These are phyloP conservation scores for Epinotia demarniana DNA, from an alignment of 2,888 invertebrate genomes.

Conservation along the genomic window DNA sequence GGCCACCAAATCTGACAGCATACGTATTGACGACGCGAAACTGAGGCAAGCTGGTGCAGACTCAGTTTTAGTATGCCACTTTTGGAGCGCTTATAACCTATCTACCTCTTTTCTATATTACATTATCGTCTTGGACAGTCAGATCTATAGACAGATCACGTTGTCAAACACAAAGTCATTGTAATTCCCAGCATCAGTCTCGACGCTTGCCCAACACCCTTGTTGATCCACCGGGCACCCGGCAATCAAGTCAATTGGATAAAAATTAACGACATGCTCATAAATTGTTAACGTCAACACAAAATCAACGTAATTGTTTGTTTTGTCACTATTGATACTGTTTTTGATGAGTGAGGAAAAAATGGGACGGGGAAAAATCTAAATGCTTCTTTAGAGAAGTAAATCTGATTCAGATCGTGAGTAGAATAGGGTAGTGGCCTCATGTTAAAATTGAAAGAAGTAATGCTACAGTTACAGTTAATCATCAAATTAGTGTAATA, in stretches of 20 bases:
- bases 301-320: slow-evolving; percentile 43
- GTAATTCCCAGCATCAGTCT: slow-evolving; percentile 32
- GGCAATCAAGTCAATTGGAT: slow-evolving; percentile 50
- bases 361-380: not conserved
- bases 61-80: too few species aligned
- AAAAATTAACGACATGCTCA: slow-evolving; percentile 48
- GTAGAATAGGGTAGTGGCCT: not conserved
- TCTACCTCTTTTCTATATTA: too few species aligned
- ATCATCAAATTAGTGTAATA: too few species aligned
- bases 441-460: too few species aligned
- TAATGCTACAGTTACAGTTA: too few species aligned
- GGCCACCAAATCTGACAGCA: too few species aligned
- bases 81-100: too few species aligned
- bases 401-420: not conserved
- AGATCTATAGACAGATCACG: not conserved
- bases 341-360: slow-evolving; percentile 35
- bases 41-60: too few species aligned
- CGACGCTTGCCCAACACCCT: slow-evolving; percentile 33
- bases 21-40: too few species aligned
- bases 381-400: not conserved
- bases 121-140: not conserved
- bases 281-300: slow-evolving; percentile 42
- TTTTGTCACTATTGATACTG: slow-evolving; percentile 41
- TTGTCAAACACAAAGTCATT: slow-evolving; percentile 18
- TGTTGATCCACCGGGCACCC: slow-evolving; percentile 41